phyloP scores from a whole-genome alignment of 2,113 vertebrate species.

The Chloroceryle aenea region DNA sequence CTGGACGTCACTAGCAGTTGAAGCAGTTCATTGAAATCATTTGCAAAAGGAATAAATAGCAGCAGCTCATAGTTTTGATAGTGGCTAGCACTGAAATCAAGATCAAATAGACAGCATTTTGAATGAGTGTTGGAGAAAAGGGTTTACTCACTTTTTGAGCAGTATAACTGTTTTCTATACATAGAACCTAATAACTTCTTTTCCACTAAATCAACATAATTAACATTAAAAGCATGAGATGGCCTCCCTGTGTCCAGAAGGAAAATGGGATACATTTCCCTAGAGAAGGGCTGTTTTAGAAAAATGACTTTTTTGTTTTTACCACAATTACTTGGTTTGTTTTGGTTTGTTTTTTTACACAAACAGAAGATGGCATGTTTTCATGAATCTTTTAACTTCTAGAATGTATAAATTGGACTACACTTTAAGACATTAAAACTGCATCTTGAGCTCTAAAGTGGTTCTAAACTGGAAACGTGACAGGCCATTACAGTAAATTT shows the following conservation, averaged over 20 bases:
- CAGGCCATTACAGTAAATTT: not conserved
- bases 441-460: not conserved
- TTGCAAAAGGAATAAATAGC: not conserved
- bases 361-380: not conserved
- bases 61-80: not conserved
- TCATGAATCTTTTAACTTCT: not conserved
- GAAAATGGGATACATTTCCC: not conserved
- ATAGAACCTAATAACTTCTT: not conserved
- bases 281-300: not conserved
- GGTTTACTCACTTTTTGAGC: not conserved
- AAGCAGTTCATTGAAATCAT: not conserved
- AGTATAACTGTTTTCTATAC: not conserved
- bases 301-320: not conserved
- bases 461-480: not conserved
- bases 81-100: not conserved
- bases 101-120: not conserved
- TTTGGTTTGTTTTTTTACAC: not conserved
- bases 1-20: not conserved
- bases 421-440: not conserved
- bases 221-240: not conserved
- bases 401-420: not conserved
- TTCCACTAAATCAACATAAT: not conserved
- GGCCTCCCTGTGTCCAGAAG: not conserved
- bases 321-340: not conserved
- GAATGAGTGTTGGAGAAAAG: not conserved